Conservation (phyloP, 1,140 invertebrate species). For the Microplitis demolitor region DNA sequence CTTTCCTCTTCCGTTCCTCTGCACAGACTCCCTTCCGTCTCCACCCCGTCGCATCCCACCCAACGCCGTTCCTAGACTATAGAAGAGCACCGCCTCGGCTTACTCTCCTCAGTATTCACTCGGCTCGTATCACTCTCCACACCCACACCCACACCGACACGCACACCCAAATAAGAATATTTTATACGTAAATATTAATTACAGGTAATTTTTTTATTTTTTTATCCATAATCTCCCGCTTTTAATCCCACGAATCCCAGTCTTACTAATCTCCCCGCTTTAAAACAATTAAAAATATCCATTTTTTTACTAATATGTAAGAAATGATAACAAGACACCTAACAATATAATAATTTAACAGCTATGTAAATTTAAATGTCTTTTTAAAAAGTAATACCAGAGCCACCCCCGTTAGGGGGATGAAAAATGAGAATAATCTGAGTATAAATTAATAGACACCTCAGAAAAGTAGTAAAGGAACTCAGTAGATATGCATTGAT, state of each 20-base stretch:
- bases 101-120: slow-evolving; percentile 1
- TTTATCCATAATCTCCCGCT: too few relatives aligned
- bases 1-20: slow-evolving; percentile 43
- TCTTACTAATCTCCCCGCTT: too few relatives aligned
- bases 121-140: not conserved
- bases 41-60: slow-evolving; percentile 5
- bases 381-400: not conserved
- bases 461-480: not conserved
- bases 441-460: slow-evolving; percentile 55
- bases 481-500: slow-evolving; percentile 21
- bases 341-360: not conserved
- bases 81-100: not conserved
- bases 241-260: too few relatives aligned
- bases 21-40: not conserved
- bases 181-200: too few relatives aligned
- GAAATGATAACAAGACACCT: not conserved
- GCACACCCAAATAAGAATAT: too few relatives aligned
- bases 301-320: not conserved
- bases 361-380: slow-evolving; percentile 9
- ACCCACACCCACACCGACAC: not conserved
- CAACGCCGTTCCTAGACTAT: not conserved
- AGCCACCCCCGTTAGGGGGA: not conserved
- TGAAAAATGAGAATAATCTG: slow-evolving; percentile 55
- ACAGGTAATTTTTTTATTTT: too few relatives aligned
- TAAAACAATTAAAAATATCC: not conserved